Percentiles rank a stretch among this genome's conserved stretches.
Evolutionary conservation across 2,888 invertebrate species (phyloP).

Genomic region (Bombylius discolor): DNA sequence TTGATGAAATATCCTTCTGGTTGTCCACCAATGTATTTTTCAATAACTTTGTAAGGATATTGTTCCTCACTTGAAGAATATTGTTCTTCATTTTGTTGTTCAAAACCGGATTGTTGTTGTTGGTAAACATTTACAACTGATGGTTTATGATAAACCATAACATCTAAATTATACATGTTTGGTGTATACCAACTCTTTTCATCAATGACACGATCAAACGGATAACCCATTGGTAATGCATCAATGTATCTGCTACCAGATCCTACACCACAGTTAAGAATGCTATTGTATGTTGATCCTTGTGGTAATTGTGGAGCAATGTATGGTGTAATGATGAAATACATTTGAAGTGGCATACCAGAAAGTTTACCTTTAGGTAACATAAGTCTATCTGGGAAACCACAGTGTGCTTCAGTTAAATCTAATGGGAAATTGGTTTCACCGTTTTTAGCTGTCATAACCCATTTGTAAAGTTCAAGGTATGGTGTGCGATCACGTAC

Average conservation of each 20-base stretch:
- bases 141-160: slow-evolving; percentile 49
- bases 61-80: background rate
- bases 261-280: slow-evolving; percentile 42
- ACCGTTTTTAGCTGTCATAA: slow-evolving; percentile 44
- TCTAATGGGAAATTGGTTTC: slow-evolving; percentile 41
- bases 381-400: slow-evolving; percentile 57
- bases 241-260: slow-evolving; percentile 45
- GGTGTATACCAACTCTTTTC: slow-evolving; percentile 47
- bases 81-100: background rate
- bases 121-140: slow-evolving; percentile 12
- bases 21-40: background rate
- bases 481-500: slow-evolving; percentile 48
- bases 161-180: slow-evolving; percentile 54
- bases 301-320: slow-evolving; percentile 38
- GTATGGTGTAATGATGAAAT: slow-evolving; percentile 47
- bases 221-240: slow-evolving; percentile 55
- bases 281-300: slow-evolving; percentile 38
- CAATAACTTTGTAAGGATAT: background rate
- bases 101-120: slow-evolving; percentile 19
- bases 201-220: slow-evolving; percentile 55
- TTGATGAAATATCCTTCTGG: background rate
- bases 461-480: slow-evolving; percentile 47
- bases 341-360: slow-evolving; percentile 52
- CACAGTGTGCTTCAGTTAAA: slow-evolving; percentile 46
- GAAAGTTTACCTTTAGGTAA: slow-evolving; percentile 56